Evolutionary conservation across 2,888 invertebrate species (phyloP).

Genomic region (Ochropacha duplaris): DNA sequence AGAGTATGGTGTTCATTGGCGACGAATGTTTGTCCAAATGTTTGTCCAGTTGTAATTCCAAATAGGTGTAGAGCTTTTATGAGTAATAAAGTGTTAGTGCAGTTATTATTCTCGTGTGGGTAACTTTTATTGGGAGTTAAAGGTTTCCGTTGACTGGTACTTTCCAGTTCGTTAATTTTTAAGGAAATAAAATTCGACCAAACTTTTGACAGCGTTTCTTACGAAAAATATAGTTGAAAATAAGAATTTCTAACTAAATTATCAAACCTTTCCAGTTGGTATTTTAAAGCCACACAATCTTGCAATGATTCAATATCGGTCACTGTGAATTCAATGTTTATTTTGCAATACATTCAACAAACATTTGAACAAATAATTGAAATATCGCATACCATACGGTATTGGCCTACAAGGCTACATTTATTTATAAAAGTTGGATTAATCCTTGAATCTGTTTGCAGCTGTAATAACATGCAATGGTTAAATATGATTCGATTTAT

Average conservation of each 20-base stretch:
- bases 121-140: not conserved
- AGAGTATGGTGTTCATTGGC: conserved; percentile 20
- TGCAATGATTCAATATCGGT: not conserved
- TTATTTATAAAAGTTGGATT: not conserved
- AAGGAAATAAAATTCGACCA: not conserved
- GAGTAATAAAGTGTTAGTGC: conserved; percentile 1
- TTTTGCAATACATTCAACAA: not conserved
- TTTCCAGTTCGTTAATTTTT: not conserved
- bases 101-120: conserved; percentile 1
- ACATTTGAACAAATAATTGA: not conserved
- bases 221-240: too few species aligned
- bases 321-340: not conserved
- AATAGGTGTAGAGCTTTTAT: conserved; percentile 11
- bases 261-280: too few species aligned
- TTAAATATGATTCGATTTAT: too few species aligned
- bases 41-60: conserved; percentile 10
- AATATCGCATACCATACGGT: not conserved
- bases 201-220: not conserved
- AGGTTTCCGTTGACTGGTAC: not conserved
- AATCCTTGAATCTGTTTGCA: too few species aligned
- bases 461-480: too few species aligned
- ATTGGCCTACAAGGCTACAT: not conserved
- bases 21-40: conserved; percentile 6
- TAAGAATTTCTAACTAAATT: too few species aligned
- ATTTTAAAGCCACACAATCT: not conserved